Conservation (phyloP, 2,888 invertebrate species). For the Melipona bicolor region DNA sequence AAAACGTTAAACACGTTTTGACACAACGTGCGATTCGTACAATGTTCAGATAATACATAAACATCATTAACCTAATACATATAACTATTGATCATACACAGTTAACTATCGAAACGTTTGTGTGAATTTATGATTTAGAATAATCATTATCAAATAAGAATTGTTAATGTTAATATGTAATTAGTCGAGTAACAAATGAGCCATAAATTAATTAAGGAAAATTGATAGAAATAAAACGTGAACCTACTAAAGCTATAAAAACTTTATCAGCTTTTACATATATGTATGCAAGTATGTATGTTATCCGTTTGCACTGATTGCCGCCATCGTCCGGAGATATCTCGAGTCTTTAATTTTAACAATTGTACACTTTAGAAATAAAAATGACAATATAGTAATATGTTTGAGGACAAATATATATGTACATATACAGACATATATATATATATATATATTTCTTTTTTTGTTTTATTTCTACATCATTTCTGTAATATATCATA, state of each 20-base stretch:
- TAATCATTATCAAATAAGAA: not conserved
- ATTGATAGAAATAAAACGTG: not conserved
- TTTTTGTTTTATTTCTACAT: slow-evolving; percentile 18
- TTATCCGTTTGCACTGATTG: slow-evolving; percentile 12
- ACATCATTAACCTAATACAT: slow-evolving; percentile 4
- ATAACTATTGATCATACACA: not conserved
- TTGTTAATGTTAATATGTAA: not conserved
- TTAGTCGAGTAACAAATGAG: not conserved
- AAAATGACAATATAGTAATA: not conserved
- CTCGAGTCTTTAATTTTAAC: slow-evolving; percentile 2
- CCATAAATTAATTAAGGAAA: not conserved
- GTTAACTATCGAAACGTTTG: not conserved
- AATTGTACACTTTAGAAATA: not conserved
- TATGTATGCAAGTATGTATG: not conserved
- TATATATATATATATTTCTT: not conserved
- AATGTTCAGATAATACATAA: not conserved
- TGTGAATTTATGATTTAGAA: not conserved
- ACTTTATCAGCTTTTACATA: not conserved
- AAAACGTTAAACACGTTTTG: too few species aligned
- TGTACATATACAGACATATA: not conserved
- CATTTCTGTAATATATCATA: not conserved
- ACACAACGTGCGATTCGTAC: not conserved
- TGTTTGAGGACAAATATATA: not conserved
- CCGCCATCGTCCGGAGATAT: slow-evolving; percentile 32
- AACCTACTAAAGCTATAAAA: not conserved